A percentile compares a stretch with the other conserved stretches of the same genome.
These are phyloP conservation scores for Apodemia hepburni DNA, from an alignment of 2,888 invertebrate species.

Conservation along the genomic window DNA sequence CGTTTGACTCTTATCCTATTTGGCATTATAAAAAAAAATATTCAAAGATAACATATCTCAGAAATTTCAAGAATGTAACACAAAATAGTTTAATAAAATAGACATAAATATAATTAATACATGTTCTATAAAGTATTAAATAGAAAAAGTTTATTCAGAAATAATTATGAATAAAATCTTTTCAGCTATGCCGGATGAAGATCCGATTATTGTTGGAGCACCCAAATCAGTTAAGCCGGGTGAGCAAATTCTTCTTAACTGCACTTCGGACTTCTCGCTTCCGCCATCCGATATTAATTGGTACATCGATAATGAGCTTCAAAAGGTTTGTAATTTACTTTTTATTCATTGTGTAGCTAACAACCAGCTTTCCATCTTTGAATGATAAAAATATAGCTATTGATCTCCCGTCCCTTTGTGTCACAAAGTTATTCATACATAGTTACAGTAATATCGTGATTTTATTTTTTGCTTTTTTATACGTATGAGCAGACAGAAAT, in stretches of 20 bases:
- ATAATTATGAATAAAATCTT: slow-evolving; percentile 34
- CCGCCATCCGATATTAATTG: slow-evolving; percentile 73
- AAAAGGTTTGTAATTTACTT: slow-evolving; percentile 53
- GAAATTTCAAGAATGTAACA: too few species aligned
- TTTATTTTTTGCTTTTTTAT: too few species aligned
- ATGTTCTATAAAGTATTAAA: too few species aligned
- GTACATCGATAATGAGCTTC: slow-evolving; percentile 69
- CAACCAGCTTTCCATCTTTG: background rate
- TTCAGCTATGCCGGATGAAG: slow-evolving; percentile 67
- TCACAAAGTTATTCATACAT: too few species aligned
- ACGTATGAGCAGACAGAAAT: too few species aligned
- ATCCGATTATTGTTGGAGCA: slow-evolving; percentile 64
- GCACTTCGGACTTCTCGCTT: slow-evolving; percentile 68
- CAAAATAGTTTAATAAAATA: too few species aligned
- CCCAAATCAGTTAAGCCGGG: slow-evolving; percentile 68
- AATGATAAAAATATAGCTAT: background rate
- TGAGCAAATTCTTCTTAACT: slow-evolving; percentile 68
- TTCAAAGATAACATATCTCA: too few species aligned
- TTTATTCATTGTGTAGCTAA: background rate
- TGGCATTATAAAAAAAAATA: too few species aligned
- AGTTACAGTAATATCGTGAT: too few species aligned
- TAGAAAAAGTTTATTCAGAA: background rate
- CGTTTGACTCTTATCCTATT: too few species aligned
- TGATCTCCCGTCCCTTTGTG: too few species aligned
- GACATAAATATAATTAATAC: too few species aligned